Evolutionary conservation across 1,140 invertebrate species (phyloP).

Genomic region (Bombus soroeensis): DNA sequence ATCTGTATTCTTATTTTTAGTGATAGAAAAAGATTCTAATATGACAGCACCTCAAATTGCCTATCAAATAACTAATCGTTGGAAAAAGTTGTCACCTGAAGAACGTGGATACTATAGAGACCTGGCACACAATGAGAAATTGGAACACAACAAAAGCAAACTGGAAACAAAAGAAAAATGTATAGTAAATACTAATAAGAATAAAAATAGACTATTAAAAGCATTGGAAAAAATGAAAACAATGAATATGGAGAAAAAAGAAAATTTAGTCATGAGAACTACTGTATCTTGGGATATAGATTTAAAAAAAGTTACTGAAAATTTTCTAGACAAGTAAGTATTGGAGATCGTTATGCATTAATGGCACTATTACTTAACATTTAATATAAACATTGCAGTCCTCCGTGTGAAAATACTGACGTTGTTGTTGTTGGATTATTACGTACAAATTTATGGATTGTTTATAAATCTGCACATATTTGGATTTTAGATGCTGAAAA

Average conservation of each 20-base stretch:
- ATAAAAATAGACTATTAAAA: constrained; percentile 67
- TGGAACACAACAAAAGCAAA: background rate
- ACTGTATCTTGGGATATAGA: constrained; percentile 65
- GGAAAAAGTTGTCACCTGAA: constrained; percentile 78
- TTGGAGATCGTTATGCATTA: background rate
- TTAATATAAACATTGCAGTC: constrained; percentile 41
- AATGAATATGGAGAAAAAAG: constrained; percentile 54
- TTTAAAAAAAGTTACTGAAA: constrained; percentile 55
- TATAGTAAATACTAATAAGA: constrained; percentile 44
- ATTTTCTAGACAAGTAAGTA: constrained; percentile 52
- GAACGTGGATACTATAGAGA: constrained; percentile 81
- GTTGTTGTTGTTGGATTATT: constrained; percentile 66
- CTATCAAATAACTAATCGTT: constrained; percentile 73
- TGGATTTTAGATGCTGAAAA: constrained; percentile 64
- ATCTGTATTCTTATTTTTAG: constrained; percentile 54
- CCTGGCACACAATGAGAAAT: constrained; percentile 61
- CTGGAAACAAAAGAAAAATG: constrained; percentile 49
- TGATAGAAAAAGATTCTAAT: constrained; percentile 72
- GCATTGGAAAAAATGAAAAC: constrained; percentile 72
- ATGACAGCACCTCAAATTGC: constrained; percentile 79
- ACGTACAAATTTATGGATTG: constrained; percentile 66
- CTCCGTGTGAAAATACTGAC: constrained; percentile 42
- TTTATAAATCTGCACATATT: constrained; percentile 63
- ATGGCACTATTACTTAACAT: constrained; percentile 29
- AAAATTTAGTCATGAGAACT: constrained; percentile 64